Base-by-base conservation (phyloP, 2,113 vertebrate species). In the Peucedramus taeniatus region DNA sequence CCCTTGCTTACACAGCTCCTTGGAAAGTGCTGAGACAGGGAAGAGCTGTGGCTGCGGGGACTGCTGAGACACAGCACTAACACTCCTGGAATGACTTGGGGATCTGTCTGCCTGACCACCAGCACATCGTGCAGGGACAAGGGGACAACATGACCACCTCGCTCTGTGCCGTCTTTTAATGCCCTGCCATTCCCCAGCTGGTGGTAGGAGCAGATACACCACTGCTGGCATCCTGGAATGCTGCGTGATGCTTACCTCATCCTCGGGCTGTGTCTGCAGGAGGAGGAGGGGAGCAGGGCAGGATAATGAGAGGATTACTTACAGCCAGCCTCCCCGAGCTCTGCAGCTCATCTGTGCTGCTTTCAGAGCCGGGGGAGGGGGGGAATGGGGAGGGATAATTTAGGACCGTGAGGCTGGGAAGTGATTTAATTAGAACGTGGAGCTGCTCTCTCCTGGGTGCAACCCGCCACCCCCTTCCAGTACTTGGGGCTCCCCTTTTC, bases 181-280 rank as follows among this genome's bases (percentile, higher is more conserved):
- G 35, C 7, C 23, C 64, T 28, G 31, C 33, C 4, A 1, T 59
- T 60, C 44, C 3, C 33, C 0, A 0, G 39, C 11, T 0, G 3
- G n/a, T 1, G 3, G 51, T 15, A 75, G 69, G 39, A 79, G 35
- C 56, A n/a, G 82, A 28, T 16, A 2, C 3, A 17, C 7, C 1
- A 6, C 33, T 40, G n/a, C 44, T 50, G 71, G 39, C 6, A 3
- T 17, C 42, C 31, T 3, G 6, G 49, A 66, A 45, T 53, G 92
- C 11, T 61, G 69, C 5, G 0, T 1, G 3, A 19, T 39, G 69
- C 80, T 93, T 78, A 75, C 77, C 87, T 95, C 90, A 91, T 61
- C 85, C 85, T 44, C 11, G 2, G 57, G 66, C 66, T 51, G 40
- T 13, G 9, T 22, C n/a, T 24, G 66, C 75, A 11, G 93, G 40